Evolutionary conservation across 35 echinoderm and acorn worm species (phyloP).

Genomic region (Anneissia japonica): DNA sequence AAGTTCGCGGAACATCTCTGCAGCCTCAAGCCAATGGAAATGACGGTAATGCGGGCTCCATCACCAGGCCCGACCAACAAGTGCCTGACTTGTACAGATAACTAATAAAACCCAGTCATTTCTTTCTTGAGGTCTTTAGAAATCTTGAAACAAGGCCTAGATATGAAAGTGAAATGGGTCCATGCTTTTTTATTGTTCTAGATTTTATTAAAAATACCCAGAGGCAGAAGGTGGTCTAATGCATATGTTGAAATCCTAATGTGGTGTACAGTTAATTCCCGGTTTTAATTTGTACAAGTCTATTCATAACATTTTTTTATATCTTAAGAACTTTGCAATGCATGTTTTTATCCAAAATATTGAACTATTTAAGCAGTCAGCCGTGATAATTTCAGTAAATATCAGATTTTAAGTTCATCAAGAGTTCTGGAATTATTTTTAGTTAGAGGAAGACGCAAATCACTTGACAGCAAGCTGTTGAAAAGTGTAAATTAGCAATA

Average conservation of each 20-base stretch:
- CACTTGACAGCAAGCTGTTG: neutral
- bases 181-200: neutral
- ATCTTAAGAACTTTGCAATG: no score
- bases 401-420: no score
- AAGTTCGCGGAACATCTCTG: no score
- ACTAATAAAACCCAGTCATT: neutral
- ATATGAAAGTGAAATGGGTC: neutral
- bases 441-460: neutral
- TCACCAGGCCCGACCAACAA: neutral
- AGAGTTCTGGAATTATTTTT: neutral
- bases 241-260: no score
- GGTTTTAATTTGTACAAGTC: no score
- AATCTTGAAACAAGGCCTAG: neutral
- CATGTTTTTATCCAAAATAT: no score
- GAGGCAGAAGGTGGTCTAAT: neutral
- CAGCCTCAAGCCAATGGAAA: neutral
- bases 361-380: no score
- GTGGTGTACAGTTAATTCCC: no score
- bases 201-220: neutral
- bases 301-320: no score
- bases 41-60: neutral
- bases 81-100: neutral
- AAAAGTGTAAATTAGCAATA: neutral
- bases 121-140: neutral
- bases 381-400: no score